Base-by-base conservation (phyloP, 2,113 vertebrate species). In the Hyla sarda region DNA sequence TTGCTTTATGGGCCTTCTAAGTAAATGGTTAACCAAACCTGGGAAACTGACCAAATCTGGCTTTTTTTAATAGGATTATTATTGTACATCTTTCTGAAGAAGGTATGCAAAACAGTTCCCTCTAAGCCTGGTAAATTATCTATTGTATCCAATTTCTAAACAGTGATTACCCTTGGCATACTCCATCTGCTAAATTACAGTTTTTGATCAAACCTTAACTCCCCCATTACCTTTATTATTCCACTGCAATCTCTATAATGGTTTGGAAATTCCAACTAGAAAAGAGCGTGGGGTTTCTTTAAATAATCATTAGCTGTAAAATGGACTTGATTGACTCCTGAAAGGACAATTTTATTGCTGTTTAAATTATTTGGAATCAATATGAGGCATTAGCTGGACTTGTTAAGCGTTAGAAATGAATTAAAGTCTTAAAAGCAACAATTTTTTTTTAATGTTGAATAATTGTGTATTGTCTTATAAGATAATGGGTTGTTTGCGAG, bases 361-460 rank as follows among this genome's bases (percentile, higher is more conserved):
- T 94, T 89, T 94, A 91, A 95, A 93, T 95, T 95, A 94, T 94
- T 94, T 92, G 92, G 82, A 93, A 95, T 94, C 94, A 91, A 94
- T 95, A 95, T 82, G 65, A 74, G 37, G 88, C 91, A 90, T 93
- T 90, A 93, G 87, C 85, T 88, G 79, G 87, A 88, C 84, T 73
- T 88, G 82, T 73, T 74, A 92, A 91, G 84, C 80, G 72, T 88
- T 84, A 50, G 85, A 88, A 88, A 82, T 87, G 60, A 82, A 82
- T 82, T 83, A 89, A 84, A 90, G 78, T 87, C 23, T 78, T 83
- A 78, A 52, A 54, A 77, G 74, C 74, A 54, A 77, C 7, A 10
- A n/a, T n/a, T n/a, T 45, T 72, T 89, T 85, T 87, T 48, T 34
- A 69, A 73, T 65, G 37, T 4, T 89, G 91, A 93, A 89, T 88